Base-by-base conservation (phyloP, 2,797 vertebrate species). In the Lithobates pipiens region DNA sequence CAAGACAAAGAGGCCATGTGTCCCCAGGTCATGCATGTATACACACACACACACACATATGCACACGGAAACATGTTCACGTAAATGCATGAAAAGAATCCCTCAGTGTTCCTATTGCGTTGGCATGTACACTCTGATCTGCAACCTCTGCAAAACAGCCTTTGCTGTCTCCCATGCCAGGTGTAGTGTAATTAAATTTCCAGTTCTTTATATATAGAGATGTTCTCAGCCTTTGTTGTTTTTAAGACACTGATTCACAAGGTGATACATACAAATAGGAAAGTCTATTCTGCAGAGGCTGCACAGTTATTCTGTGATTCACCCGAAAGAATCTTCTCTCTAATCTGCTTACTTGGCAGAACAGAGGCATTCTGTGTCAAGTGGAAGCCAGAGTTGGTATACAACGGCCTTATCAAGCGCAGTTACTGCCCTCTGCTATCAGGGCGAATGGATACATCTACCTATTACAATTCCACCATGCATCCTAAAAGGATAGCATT, bases 291-390 rank as follows among this genome's bases (percentile, higher is more conserved):
- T 71, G 72, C 65, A 76, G 73, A 54, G 23, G 5, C 50, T 86
- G 85, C 29, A 57, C n/a, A 27, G 74, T 23, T 71, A 69, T 50
- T 65, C 65, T 77, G 79, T 27, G 27, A 34, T 61, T 39, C 68
- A 29, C 54, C 57, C 77, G 50, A 76, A 77, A 75, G 61, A 78
- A 87, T 87, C 80, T 87, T 21, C 36, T n/a, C 70, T 83, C 42
- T 75, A n/a, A 87, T 87, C 85, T 87, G 85, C 85, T 87, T 87
- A 87, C 80, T 61, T 42, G 71, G 85, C 85, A 83, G 44, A 79
- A 68, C 16, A 13, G 13, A 63, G 32, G 46, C 32, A 74, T 75
- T 50, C 44, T 54, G 25, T 74, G 57, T 78, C 76, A 75, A 39
- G 67, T 34, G 65, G 50, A 73, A 73, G 79, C 25, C 54, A 10